Evolutionary conservation across 2,888 invertebrate species (phyloP).

Genomic region (Drosophila mettleri): DNA sequence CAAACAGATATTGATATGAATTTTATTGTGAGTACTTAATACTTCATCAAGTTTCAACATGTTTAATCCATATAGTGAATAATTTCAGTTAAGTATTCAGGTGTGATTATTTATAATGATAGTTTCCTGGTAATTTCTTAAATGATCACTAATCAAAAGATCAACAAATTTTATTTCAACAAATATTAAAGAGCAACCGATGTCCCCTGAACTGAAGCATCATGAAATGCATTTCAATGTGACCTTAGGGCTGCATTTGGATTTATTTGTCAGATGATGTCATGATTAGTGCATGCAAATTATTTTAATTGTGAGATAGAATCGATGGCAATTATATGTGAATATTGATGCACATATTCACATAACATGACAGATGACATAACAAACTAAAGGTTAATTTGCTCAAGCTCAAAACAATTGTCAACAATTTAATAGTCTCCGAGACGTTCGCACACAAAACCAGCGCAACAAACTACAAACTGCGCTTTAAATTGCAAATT

Average conservation of each 20-base stretch:
- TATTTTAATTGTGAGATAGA: slow-evolving; percentile 15
- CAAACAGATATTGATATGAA: background rate
- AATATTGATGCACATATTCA: slow-evolving; percentile 32
- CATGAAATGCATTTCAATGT: background rate
- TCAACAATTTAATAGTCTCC: slow-evolving; percentile 70
- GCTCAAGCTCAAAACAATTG: slow-evolving; percentile 79
- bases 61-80: background rate
- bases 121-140: background rate
- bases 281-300: slow-evolving; percentile 20
- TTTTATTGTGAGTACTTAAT: background rate
- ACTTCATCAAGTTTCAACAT: background rate
- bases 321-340: slow-evolving; percentile 14
- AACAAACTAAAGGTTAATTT: slow-evolving; percentile 76
- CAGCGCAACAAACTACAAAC: slow-evolving; percentile 24
- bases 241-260: slow-evolving; percentile 3
- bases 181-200: too few species aligned
- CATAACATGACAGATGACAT: slow-evolving; percentile 59
- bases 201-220: too few species aligned
- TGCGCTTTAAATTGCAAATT: slow-evolving; percentile 64
- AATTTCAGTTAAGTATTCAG: background rate
- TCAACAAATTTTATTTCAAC: too few species aligned
- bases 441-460: slow-evolving; percentile 13
- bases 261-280: slow-evolving; percentile 11
- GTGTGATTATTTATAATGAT: background rate
- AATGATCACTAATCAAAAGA: background rate